These are phyloP conservation scores for Thymelicus acteon DNA, from an alignment of 2,888 invertebrate species.

Conservation along the genomic window DNA sequence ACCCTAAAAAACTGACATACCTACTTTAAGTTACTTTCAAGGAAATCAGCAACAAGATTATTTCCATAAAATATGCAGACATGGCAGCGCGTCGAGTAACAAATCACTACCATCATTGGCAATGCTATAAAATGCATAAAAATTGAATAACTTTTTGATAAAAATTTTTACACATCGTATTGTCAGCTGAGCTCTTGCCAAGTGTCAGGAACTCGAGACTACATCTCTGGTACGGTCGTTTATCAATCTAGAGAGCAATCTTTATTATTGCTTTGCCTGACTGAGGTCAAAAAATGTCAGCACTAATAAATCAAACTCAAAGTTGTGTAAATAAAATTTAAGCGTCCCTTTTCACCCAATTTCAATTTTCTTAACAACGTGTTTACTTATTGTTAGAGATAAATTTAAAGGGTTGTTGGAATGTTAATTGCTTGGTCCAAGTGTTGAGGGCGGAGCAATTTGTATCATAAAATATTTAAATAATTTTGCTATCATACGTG, in stretches of 20 bases:
- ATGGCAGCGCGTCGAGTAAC: too few species aligned
- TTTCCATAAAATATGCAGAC: too few species aligned
- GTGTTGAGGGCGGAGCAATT: background rate
- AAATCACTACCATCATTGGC: too few species aligned
- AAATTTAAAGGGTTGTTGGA: slow-evolving; percentile 46
- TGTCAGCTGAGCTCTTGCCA: background rate
- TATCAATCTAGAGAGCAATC: slow-evolving; percentile 46
- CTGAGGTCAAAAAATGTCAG: slow-evolving; percentile 54
- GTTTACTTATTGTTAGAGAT: slow-evolving; percentile 51
- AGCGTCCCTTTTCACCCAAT: slow-evolving; percentile 54
- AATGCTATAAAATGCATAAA: too few species aligned
- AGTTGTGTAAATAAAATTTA: slow-evolving; percentile 55
- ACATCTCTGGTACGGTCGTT: slow-evolving; percentile 34
- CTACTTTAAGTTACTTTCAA: too few species aligned
- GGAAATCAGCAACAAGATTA: too few species aligned
- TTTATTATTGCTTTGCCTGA: slow-evolving; percentile 48
- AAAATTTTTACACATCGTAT: background rate
- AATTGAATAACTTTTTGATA: too few species aligned
- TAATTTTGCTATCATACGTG: too few species aligned
- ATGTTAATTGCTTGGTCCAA: slow-evolving; percentile 42
- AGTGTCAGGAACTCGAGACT: slow-evolving; percentile 11
- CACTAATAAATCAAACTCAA: slow-evolving; percentile 63
- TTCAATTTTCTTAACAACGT: slow-evolving; percentile 62
- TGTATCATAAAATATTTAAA: background rate
- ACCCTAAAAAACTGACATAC: too few species aligned